Conservation (phyloP, 2,113 vertebrate genomes). For the Canis aureus region DNA sequence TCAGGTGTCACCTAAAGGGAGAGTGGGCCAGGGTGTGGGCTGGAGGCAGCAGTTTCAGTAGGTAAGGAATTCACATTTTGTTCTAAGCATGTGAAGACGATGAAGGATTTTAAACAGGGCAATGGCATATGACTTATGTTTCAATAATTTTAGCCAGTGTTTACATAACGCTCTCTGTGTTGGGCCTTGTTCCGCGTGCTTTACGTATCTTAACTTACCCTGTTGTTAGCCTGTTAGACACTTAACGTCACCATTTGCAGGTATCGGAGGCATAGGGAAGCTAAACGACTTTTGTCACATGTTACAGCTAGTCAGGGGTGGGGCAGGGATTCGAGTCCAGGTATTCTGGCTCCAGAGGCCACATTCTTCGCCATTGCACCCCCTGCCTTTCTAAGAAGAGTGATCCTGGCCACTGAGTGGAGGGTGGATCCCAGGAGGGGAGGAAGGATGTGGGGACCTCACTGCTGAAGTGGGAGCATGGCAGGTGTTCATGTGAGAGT, state of each 20-base stretch:
- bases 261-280: background rate
- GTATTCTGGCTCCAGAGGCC: background rate
- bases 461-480: background rate
- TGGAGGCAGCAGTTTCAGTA: background rate
- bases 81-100: background rate
- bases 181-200: background rate
- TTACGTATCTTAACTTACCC: background rate
- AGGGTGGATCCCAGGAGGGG: background rate
- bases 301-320: background rate
- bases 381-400: background rate
- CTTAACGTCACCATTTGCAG: background rate
- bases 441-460: background rate
- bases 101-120: background rate
- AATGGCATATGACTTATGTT: background rate
- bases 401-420: background rate
- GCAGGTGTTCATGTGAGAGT: background rate
- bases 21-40: background rate
- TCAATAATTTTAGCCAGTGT: constrained; percentile 25
- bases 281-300: background rate
- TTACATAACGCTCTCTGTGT: background rate
- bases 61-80: background rate
- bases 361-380: rapidly evolving
- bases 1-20: background rate
- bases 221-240: background rate
- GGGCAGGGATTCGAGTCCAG: background rate